Percentiles rank a stretch among this genome's conserved stretches.
Conservation (phyloP, 1,140 invertebrate species). For the Euglossa dilemma region DNA sequence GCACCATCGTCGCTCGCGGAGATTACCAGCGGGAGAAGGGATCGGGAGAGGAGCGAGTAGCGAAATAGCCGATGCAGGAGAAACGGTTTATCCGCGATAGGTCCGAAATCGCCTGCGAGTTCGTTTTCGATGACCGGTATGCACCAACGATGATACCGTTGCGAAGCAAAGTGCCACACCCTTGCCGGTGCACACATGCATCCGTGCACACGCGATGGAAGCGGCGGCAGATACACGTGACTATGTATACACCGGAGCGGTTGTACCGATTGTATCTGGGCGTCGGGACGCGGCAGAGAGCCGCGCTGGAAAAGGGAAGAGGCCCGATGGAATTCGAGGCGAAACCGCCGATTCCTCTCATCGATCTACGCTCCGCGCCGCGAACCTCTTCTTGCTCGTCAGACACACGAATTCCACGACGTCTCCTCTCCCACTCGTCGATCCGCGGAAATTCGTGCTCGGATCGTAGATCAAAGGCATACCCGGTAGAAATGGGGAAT, state of each 20-base stretch:
- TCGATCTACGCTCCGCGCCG: slow-evolving; percentile 11
- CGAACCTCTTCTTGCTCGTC: slow-evolving; percentile 4
- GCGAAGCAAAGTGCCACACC: slow-evolving; percentile 76
- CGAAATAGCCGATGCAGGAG: no score
- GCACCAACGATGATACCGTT: slow-evolving; percentile 77
- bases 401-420: slow-evolving; percentile 30
- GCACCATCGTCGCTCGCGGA: no score
- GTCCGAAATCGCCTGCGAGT: slow-evolving; percentile 16
- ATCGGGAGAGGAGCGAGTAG: no score
- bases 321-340: slow-evolving; percentile 47
- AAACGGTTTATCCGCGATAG: not conserved
- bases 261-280: slow-evolving; percentile 65
- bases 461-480: not conserved
- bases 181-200: slow-evolving; percentile 64
- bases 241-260: slow-evolving; percentile 32
- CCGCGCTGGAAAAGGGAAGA: slow-evolving; percentile 43
- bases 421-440: no score
- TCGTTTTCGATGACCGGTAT: slow-evolving; percentile 72
- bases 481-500: not conserved
- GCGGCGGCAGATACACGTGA: slow-evolving; percentile 43
- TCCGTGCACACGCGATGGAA: slow-evolving; percentile 40
- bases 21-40: no score
- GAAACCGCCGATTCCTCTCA: slow-evolving; percentile 40
- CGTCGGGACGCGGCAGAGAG: slow-evolving; percentile 49
- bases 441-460: not conserved